Percentiles rank a stretch among this genome's conserved stretches.
Evolutionary conservation across 2,888 invertebrate genomes (phyloP).

Genomic region (Dryocosmus kuriphilus): DNA sequence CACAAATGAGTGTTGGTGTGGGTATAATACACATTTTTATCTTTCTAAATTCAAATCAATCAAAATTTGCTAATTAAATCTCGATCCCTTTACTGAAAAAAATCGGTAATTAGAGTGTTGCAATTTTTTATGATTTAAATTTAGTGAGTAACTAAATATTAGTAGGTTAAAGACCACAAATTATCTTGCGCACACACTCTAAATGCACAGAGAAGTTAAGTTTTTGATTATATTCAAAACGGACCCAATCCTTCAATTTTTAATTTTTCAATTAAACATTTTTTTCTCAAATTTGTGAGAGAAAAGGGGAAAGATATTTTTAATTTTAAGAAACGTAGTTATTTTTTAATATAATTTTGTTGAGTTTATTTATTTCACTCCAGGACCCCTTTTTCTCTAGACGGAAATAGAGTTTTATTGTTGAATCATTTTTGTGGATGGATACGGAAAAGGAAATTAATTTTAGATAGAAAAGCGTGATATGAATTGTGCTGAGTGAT

Average conservation of each 20-base stretch:
- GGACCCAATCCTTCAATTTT: slow-evolving; percentile 9
- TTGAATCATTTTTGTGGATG: slow-evolving; percentile 13
- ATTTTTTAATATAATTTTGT: background rate
- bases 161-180: slow-evolving; percentile 8
- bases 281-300: background rate
- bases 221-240: background rate
- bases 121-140: slow-evolving; percentile 17
- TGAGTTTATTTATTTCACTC: background rate
- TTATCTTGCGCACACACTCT: slow-evolving; percentile 16
- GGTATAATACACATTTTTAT: slow-evolving; percentile 47
- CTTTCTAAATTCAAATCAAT: slow-evolving; percentile 24
- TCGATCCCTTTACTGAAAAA: background rate
- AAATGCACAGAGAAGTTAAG: background rate
- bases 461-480: slow-evolving; percentile 2
- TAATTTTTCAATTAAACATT: background rate
- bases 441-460: background rate
- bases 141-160: slow-evolving; percentile 15
- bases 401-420: slow-evolving; percentile 12
- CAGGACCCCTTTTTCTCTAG: background rate
- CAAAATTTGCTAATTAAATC: background rate
- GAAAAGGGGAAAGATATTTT: background rate
- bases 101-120: background rate
- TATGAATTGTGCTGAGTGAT: background rate
- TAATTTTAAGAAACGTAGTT: background rate
- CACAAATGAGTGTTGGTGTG: slow-evolving; percentile 49